Conservation (phyloP, 2,888 invertebrate genomes). For the Troilus luridus region DNA sequence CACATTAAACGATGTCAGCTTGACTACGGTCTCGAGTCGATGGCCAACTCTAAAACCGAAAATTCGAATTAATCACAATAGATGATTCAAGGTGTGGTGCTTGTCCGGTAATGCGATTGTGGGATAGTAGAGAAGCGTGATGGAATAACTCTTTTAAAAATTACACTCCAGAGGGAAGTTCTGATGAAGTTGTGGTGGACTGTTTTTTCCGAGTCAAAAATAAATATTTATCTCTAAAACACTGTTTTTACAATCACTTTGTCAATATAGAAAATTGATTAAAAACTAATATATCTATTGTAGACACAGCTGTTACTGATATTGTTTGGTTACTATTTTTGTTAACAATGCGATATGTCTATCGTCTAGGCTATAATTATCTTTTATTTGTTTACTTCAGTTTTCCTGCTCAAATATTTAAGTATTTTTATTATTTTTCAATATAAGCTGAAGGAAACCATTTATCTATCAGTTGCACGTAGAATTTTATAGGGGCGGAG, state of each 20-base stretch:
- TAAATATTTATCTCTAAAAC: not conserved
- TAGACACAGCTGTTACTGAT: not conserved
- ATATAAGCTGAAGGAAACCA: too few species aligned
- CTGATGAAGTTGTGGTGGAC: not conserved
- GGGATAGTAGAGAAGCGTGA: not conserved
- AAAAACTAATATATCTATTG: not conserved
- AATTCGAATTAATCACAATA: too few species aligned
- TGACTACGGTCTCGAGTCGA: too few species aligned
- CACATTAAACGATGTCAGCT: too few species aligned
- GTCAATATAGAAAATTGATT: not conserved
- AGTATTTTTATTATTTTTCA: not conserved
- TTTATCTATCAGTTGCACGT: too few species aligned
- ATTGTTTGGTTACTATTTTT: constrained; percentile 18
- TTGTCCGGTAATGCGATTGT: not conserved
- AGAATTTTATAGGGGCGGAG: too few species aligned
- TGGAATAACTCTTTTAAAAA: not conserved
- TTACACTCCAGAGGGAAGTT: not conserved
- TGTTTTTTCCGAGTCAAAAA: not conserved
- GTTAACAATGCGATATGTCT: not conserved
- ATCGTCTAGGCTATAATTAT: not conserved
- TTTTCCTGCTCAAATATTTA: not conserved
- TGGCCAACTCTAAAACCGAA: too few species aligned
- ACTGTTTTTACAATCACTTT: not conserved
- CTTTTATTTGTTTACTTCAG: not conserved
- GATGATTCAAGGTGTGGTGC: too few species aligned